phyloP scores from a whole-genome alignment of 2,888 invertebrate species.

The Campoplex nolae region DNA sequence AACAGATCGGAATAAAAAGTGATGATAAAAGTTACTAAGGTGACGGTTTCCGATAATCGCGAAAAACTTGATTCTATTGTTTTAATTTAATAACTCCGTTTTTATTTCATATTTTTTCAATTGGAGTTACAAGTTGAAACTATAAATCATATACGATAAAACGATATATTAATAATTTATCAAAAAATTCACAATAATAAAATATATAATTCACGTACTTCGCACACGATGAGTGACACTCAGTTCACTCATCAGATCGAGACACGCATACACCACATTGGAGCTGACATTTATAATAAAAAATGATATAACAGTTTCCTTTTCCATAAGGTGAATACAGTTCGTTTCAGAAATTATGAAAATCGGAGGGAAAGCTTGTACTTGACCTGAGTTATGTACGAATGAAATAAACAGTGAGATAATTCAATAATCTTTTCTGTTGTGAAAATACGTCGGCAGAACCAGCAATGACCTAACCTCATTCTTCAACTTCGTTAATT shows the following conservation, averaged over 20 bases:
- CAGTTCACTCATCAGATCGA: not conserved
- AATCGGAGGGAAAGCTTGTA: not conserved
- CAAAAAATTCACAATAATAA: not conserved
- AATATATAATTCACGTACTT: not conserved
- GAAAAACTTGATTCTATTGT: no score
- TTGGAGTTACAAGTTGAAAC: not conserved
- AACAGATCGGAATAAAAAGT: not conserved
- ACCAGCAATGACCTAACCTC: slow-evolving; percentile 12
- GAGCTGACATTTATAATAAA: slow-evolving; percentile 9
- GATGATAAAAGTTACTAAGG: not conserved
- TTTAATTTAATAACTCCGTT: not conserved
- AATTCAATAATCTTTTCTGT: not conserved
- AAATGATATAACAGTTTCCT: not conserved
- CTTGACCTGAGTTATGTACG: not conserved
- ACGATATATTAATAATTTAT: not conserved
- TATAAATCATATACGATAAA: not conserved
- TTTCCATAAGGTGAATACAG: slow-evolving; percentile 4
- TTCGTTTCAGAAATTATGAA: slow-evolving; percentile 16
- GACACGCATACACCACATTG: not conserved
- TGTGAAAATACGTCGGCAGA: not conserved
- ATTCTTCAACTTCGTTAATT: not conserved
- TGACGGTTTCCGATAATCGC: not conserved
- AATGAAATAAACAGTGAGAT: slow-evolving; percentile 1
- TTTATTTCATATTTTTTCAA: not conserved
- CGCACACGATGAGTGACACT: not conserved